A percentile compares a stretch with the other conserved stretches of the same genome.
Conservation (phyloP, 2,888 invertebrate species). For the Bugula neritina region DNA sequence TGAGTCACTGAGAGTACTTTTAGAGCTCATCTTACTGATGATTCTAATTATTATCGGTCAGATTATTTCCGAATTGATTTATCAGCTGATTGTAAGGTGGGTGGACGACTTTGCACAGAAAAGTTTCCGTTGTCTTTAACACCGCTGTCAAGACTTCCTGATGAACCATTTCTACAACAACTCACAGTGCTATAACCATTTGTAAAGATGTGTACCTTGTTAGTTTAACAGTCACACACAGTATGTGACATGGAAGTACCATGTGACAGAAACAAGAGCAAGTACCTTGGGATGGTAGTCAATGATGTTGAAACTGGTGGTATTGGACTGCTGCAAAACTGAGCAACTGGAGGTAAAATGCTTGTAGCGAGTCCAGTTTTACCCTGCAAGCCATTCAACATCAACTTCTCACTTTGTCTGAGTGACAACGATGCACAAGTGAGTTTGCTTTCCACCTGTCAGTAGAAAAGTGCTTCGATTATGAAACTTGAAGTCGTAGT, state of each 20-base stretch:
- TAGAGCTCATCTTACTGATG: not conserved
- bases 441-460: slow-evolving; percentile 9
- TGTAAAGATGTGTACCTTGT: not conserved
- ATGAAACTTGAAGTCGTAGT: too few species aligned
- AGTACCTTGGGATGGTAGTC: too few species aligned
- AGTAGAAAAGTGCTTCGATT: too few species aligned
- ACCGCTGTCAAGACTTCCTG: not conserved
- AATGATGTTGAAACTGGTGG: too few species aligned
- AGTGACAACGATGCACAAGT: slow-evolving; percentile 15
- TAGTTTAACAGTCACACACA: not conserved
- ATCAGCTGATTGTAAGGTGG: not conserved
- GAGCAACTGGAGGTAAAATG: not conserved
- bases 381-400: slow-evolving; percentile 6
- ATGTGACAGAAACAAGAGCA: too few species aligned
- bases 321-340: not conserved
- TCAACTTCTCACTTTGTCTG: slow-evolving; percentile 12
- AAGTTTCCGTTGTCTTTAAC: not conserved
- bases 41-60: not conserved
- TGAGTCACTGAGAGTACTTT: too few species aligned
- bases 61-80: not conserved
- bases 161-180: not conserved
- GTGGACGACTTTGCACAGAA: slow-evolving; percentile 16
- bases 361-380: not conserved
- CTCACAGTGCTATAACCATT: not conserved
- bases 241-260: too few species aligned